Evolutionary conservation across 2,113 vertebrate genomes (phyloP).

Genomic region (Tyrannus savana): DNA sequence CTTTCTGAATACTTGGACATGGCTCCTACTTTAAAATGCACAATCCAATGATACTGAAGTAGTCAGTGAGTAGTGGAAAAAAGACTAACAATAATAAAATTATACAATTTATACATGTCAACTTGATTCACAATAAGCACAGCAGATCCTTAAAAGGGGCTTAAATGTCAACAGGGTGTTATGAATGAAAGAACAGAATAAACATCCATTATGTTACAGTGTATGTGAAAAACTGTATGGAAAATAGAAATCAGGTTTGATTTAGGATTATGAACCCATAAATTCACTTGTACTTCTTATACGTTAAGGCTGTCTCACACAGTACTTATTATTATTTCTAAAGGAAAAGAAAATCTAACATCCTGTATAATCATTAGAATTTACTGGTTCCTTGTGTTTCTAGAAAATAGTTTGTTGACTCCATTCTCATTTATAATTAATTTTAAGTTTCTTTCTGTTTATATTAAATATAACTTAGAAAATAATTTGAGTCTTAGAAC

Average conservation of each 20-base stretch:
- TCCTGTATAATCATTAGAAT: constrained; percentile 39
- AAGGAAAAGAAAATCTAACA: constrained; percentile 8
- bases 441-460: constrained; percentile 19
- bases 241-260: constrained; percentile 63
- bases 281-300: constrained; percentile 49
- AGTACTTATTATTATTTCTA: constrained; percentile 40
- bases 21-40: not conserved
- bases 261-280: constrained; percentile 63
- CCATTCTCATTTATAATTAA: constrained; percentile 34
- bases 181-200: constrained; percentile 49
- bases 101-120: constrained; percentile 37
- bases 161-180: constrained; percentile 53
- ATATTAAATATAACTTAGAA: constrained; percentile 28
- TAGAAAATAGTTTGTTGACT: constrained; percentile 30
- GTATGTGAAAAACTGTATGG: constrained; percentile 61
- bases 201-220: constrained; percentile 47
- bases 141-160: constrained; percentile 37
- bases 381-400: constrained; percentile 37
- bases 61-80: constrained; percentile 13
- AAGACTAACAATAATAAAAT: constrained; percentile 60
- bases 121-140: constrained; percentile 50
- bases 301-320: not conserved
- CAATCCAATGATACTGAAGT: not conserved
- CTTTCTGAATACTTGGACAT: not conserved
- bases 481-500: not conserved